Conservation (phyloP, 2,113 vertebrate genomes). For the Pelobates fuscus region DNA sequence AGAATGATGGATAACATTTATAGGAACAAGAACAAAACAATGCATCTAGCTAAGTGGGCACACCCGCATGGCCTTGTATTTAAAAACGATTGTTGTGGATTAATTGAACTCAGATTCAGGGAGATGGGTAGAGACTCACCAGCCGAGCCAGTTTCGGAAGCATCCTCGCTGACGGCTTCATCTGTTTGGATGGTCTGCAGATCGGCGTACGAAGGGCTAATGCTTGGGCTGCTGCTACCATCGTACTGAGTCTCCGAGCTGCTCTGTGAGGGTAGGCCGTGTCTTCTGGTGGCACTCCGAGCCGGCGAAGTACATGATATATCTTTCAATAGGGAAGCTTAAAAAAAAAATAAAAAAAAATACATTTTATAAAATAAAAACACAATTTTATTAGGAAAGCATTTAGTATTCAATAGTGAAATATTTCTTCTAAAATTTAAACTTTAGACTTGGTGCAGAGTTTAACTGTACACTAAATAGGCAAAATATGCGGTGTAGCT, state of each 20-base stretch:
- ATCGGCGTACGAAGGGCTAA: conserved; percentile 69
- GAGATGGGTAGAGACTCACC: neutral
- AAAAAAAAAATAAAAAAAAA: conserved; percentile 35
- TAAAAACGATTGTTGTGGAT: no score
- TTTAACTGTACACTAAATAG: no score
- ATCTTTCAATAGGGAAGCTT: conserved; percentile 61
- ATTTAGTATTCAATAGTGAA: no score
- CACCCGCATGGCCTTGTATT: no score
- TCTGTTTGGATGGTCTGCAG: conserved; percentile 65
- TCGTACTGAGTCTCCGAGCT: conserved; percentile 74
- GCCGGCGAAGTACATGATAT: conserved; percentile 65
- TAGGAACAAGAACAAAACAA: no score
- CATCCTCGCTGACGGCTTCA: conserved; percentile 64
- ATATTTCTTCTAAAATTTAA: no score
- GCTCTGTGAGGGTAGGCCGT: conserved; percentile 65
- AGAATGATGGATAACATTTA: no score
- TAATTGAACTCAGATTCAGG: no score
- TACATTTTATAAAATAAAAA: neutral
- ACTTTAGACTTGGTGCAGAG: no score
- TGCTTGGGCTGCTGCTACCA: conserved; percentile 71
- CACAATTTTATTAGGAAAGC: no score
- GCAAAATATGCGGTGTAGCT: no score
- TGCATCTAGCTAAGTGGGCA: no score
- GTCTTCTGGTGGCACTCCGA: conserved; percentile 61
- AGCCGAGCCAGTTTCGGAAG: conserved; percentile 49